These are phyloP conservation scores for Lycorma delicatula DNA, from an alignment of 1,140 invertebrate genomes.

Conservation along the genomic window DNA sequence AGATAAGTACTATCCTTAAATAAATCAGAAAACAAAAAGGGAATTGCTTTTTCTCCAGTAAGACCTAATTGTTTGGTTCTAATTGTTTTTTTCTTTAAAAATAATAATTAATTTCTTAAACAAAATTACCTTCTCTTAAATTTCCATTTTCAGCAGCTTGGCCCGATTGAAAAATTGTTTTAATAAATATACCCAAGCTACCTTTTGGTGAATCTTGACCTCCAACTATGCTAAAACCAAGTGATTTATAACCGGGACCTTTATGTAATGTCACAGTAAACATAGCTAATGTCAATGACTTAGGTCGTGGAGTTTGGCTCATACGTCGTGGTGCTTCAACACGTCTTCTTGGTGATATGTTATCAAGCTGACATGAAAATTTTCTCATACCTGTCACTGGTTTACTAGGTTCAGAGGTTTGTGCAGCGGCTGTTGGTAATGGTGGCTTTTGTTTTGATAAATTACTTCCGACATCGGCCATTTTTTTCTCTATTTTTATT, in stretches of 20 bases:
- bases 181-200: conserved; percentile 79
- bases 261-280: conserved; percentile 73
- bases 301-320: conserved; percentile 40
- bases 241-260: conserved; percentile 70
- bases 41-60: not conserved
- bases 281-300: conserved; percentile 55
- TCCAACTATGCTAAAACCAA: conserved; percentile 89
- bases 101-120: conserved; percentile 79
- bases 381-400: conserved; percentile 33
- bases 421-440: conserved; percentile 4
- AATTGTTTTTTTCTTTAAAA: conserved; percentile 74
- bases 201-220: conserved; percentile 82
- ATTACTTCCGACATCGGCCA: not conserved
- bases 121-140: conserved; percentile 63
- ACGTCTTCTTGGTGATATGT: conserved; percentile 12
- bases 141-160: conserved; percentile 78
- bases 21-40: no score
- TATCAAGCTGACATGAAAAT: conserved; percentile 31
- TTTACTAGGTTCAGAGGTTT: conserved; percentile 20
- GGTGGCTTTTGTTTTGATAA: not conserved
- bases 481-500: conserved; percentile 21
- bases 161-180: conserved; percentile 78
- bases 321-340: conserved; percentile 5
- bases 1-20: no score
- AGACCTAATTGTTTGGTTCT: not conserved